Evolutionary conservation across 2,113 vertebrate genomes (phyloP), one percentile per base, ranked within the genome.

Genomic region (Steatornis caripensis): DNA sequence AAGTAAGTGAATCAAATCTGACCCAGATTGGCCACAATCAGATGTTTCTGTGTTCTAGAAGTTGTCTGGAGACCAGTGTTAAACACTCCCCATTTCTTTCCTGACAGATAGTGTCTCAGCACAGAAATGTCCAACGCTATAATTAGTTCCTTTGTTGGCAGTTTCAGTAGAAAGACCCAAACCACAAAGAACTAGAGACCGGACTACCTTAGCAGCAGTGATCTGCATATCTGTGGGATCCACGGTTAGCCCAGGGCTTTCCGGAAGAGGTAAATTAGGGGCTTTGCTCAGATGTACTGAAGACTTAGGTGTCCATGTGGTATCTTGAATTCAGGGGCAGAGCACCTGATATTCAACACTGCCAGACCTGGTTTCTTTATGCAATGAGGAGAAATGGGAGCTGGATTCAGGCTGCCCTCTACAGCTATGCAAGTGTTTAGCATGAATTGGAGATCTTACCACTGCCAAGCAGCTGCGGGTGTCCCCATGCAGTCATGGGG

Each of bases 361-460:
- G 4, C 14, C 37, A 75, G 74, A 85, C 49, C 17, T 72, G 41
- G 16, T 90, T 94, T 90, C 79, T 72, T 61, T 46, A 60, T 27
- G n/a, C 49, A 83, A 54, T 37, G 46, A 61, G 57, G 32, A 49
- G 32, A 86, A 86, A 86, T 34, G 49, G 64, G 95, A 96, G 26
- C 88, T 94, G 85, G 83, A 80, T 95, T 94, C 85, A 92, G 90
- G 49, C 88, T 95, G 90, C 92, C 94, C 94, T 90, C 95, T 94
- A 83, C 85, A 97, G 75, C 79, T 90, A 12, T 58, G 18, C 29
- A 41, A 91, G 8, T 57, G 66, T 69, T 92, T 57, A 57, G 16
- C 24, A 29, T 37, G 49, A 91, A 53, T 3, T 69, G 43, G 62
- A 69, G 45, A 64, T 27, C 13, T 82, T 51, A 19, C 43, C 24